Percentiles rank a stretch among this genome's conserved stretches.
These are phyloP conservation scores for Drosophila pachea DNA, from an alignment of 1,140 invertebrate species.

Conservation along the genomic window DNA sequence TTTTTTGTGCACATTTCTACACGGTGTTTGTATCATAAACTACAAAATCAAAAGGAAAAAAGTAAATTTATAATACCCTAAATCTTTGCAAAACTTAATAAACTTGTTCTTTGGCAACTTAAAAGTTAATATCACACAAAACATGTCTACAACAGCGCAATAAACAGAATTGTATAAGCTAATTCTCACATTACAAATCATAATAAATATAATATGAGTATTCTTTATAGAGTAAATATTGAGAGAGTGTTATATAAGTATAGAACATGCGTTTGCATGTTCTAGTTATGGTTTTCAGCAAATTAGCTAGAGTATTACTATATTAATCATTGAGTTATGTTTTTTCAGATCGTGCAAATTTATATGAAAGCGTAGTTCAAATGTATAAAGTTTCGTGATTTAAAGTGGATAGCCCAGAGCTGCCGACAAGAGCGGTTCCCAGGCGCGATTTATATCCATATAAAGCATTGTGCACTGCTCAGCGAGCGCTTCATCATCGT, in stretches of 20 bases:
- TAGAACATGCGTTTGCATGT: slow-evolving; percentile 37
- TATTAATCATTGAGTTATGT: slow-evolving; percentile 50
- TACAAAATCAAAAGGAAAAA: slow-evolving; percentile 37
- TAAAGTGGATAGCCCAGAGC: slow-evolving; percentile 70
- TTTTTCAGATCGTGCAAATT: slow-evolving; percentile 25
- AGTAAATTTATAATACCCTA: slow-evolving; percentile 39
- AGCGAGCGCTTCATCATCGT: slow-evolving; percentile 71
- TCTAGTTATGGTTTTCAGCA: slow-evolving; percentile 42
- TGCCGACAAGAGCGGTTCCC: slow-evolving; percentile 73
- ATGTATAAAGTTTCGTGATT: slow-evolving; percentile 31
- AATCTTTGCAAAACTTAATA: slow-evolving; percentile 50
- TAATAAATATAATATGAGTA: slow-evolving; percentile 29
- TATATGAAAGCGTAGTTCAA: slow-evolving; percentile 37
- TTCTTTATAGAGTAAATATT: slow-evolving; percentile 30
- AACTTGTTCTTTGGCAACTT: slow-evolving; percentile 37
- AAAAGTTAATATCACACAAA: slow-evolving; percentile 51
- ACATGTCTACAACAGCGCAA: slow-evolving; percentile 38
- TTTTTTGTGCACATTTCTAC: slow-evolving; percentile 71
- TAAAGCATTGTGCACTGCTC: slow-evolving; percentile 74
- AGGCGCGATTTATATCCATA: slow-evolving; percentile 74
- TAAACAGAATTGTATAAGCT: slow-evolving; percentile 28
- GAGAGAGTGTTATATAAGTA: slow-evolving; percentile 23
- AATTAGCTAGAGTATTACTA: slow-evolving; percentile 56
- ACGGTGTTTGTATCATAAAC: slow-evolving; percentile 50
- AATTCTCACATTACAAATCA: slow-evolving; percentile 42